Base-by-base conservation (phyloP, 2,797 vertebrate genomes). In the Heteromormyrus szaboi region DNA sequence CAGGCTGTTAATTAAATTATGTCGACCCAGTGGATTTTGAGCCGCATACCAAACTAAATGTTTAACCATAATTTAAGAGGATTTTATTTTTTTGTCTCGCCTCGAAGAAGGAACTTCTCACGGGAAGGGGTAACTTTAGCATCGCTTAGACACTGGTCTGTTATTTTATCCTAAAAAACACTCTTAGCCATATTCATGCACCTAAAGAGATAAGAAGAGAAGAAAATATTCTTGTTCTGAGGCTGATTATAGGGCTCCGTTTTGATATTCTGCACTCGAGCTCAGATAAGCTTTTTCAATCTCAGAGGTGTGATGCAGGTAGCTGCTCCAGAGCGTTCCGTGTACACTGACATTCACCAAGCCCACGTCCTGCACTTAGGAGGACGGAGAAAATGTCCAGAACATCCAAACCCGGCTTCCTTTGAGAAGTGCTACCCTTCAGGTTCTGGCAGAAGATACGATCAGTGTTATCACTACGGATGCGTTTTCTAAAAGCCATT, bases 1-100 rank as follows among this genome's bases (percentile, higher is more conserved):
- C 17, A 46, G 37, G 72, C 72, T 79, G 33, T 79, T 79, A 79
- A 79, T 79, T 79, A 79, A 79, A 79, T 79, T 79, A 41, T n/a
- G 41, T 44, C 17, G 2, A 79, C 41, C 41, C 72, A 19, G 41
- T 46, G 72, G 72, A 44, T 79, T 44, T 79, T 79, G 19, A 44
- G 44, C 72, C n/a, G 72, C 3, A 79, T 37, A 3, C 72, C 41
- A 79, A 41, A 79, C 72, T 79, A 79, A 79, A 79, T 79, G 17
- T 44, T 79, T 41, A 79, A 79, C 37, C 0, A 37, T 6, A 37
- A 79, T 46, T 79, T 79, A 44, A 46, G 72, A 41, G 37, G 72
- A 79, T 79, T 19, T 19, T 6, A 59, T 59, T 79, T 44, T 79
- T 79, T 37, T 37, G 72, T 44, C 1, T 72, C 3, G 72, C 37